phyloP scores from a whole-genome alignment of 2,888 invertebrate genomes.

The Lasioglossum zephyrum region DNA sequence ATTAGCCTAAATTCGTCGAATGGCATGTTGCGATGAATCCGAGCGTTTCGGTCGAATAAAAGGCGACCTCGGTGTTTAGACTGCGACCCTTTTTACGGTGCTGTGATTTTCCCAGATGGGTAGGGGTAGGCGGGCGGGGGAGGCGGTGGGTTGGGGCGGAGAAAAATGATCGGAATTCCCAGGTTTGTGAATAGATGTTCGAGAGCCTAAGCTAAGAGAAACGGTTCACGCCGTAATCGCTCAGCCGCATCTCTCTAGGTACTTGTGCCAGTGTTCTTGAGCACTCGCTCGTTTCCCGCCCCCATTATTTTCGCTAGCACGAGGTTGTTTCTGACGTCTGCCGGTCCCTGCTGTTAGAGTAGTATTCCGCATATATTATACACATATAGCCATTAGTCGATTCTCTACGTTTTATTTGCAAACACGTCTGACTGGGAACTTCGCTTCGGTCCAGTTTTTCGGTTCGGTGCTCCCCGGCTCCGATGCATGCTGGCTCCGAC shows the following conservation, averaged over 20 bases:
- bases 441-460: slow-evolving; percentile 9
- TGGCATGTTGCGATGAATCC: not conserved
- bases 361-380: slow-evolving; percentile 50
- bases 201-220: slow-evolving; percentile 30
- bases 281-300: slow-evolving; percentile 54
- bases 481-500: not conserved
- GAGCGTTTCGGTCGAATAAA: not conserved
- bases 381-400: slow-evolving; percentile 49
- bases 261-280: slow-evolving; percentile 47
- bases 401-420: slow-evolving; percentile 39
- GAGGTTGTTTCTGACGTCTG: slow-evolving; percentile 60
- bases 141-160: not conserved
- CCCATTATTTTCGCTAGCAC: slow-evolving; percentile 58
- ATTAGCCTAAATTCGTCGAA: not conserved
- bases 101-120: no score
- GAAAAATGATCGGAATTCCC: slow-evolving; percentile 16
- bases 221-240: slow-evolving; percentile 53
- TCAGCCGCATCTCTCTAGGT: slow-evolving; percentile 44
- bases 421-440: slow-evolving; percentile 6
- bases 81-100: not conserved
- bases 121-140: not conserved
- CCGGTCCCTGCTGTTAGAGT: slow-evolving; percentile 27
- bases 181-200: slow-evolving; percentile 22
- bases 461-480: not conserved
- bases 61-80: not conserved